These are phyloP conservation scores for Merodon equestris DNA, from an alignment of 2,888 invertebrate species.

Conservation along the genomic window DNA sequence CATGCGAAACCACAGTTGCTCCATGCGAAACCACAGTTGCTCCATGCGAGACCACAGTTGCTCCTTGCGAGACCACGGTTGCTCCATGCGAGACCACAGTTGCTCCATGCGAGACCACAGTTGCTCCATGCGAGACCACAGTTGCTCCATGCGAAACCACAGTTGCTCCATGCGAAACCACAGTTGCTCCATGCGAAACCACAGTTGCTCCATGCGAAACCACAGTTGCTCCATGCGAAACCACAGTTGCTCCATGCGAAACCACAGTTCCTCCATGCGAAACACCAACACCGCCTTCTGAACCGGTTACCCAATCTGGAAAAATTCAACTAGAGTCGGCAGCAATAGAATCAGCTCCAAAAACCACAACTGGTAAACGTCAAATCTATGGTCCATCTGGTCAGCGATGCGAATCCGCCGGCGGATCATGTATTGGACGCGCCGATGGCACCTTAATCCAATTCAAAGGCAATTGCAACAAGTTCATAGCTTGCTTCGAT, in stretches of 20 bases:
- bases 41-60: constrained; percentile 72
- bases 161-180: constrained; percentile 17
- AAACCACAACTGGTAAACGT: background rate
- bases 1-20: background rate
- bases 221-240: background rate
- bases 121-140: background rate
- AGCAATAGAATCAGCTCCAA: background rate
- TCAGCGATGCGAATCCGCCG: constrained; percentile 49
- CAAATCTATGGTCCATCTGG: constrained; percentile 22
- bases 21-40: constrained; percentile 33
- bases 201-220: background rate
- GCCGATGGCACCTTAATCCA: constrained; percentile 36
- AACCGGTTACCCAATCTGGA: background rate
- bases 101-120: background rate
- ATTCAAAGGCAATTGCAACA: constrained; percentile 38
- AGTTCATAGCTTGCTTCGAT: constrained; percentile 50
- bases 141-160: background rate
- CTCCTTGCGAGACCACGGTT: constrained; percentile 5
- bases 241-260: background rate
- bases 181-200: background rate
- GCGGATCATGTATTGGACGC: constrained; percentile 54
- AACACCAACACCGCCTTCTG: background rate
- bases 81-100: background rate
- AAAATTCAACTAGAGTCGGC: background rate
- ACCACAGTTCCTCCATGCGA: background rate